Base-by-base conservation (phyloP, 2,888 invertebrate species). In the Hedychridium roseum region DNA sequence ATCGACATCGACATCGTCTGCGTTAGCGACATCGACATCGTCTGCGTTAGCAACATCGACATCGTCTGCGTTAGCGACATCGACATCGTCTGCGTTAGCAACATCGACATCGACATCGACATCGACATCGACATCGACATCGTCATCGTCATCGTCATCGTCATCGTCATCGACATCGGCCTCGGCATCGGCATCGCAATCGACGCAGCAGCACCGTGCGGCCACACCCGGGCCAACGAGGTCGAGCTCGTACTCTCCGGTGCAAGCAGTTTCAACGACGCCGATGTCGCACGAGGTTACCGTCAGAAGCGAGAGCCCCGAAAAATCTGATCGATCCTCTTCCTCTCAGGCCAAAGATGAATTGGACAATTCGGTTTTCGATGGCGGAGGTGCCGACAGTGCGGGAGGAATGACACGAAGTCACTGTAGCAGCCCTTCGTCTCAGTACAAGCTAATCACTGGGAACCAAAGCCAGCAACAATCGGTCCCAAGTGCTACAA, bases 341-440 rank as follows among this genome's bases (percentile, higher is more conserved):
- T 72, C 75, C 11, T 66, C 69, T 12, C 77, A 77, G 37, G 72
- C 73, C 43, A 81, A 79, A 53, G 75, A 78, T 54, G 81, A 83
- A 37, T 76, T 82, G 43, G 82, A 83, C 54, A 83, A 82, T 60
- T 82, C 83, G 44, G 84, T 84, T 15, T 85, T 84, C 66, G 84
- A 84, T 61, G 84, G 80, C 4, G 80, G 79, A 54, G 80, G 80
- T 50, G 68, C 73, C 30, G 62, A 63, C 3, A 62, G 70, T 27
- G 56, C 38, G 64, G 61, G 28, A 81, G 72, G 6, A 75, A 74
- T 45, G 76, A 62, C 3, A 42, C 62, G 68, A 57, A 66, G 68
- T 64, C 72, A 73, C 50, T 64, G 74, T 44, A 73, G 71, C 50
- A 79, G 77, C 57, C 79, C 79, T 30, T 75, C 76, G 40, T 73